Base-by-base conservation (phyloP, 2,113 vertebrate species). In the Anguilla japonica region DNA sequence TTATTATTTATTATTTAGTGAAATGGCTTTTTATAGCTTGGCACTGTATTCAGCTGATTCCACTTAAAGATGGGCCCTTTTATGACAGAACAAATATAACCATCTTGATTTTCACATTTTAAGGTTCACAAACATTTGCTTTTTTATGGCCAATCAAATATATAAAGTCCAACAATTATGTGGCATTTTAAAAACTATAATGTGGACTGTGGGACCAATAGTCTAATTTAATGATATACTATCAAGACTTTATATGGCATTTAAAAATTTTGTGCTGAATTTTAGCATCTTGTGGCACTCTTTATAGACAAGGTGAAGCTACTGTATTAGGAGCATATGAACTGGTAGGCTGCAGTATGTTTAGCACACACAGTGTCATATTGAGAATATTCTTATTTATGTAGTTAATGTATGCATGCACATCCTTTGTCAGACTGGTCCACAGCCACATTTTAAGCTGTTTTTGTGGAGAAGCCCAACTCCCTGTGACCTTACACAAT, bases 401-500 rank as follows among this genome's bases (percentile, higher is more conserved):
- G 3, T 14, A 60, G 20, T 7, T 67, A 5, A 3, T 67, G 60
- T 26, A 34, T 13, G n/a, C 60, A 26, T 34, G 11, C 0, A 8
- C 26, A 13, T 75, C 11, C 20, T 13, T 83, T 41, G 43, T 83
- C 34, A 22, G 18, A 39, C 29, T 56, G 46, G 22, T 83, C 15
- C 29, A 63, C 22, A 67, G 1, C 1, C 43, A 5, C 8, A 40
- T 14, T 84, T 71, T 57, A 63, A 78, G 82, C 88, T 60, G 81
- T 84, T 88, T 83, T 41, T 78, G 7, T 92, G 93, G 92, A 92
- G 88, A 93, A 94, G 91, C 91, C 90, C 91, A 81, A 87, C 90
- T 92, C 92, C 92, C 86, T 84, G 90, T 94, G 94, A 95, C 95
- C 94, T 95, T 94, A 94, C 83, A 90, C 93, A 94, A 94, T 94